A percentile compares a stretch with the other conserved stretches of the same genome.
Conservation (phyloP, 2,113 vertebrate genomes). For the Mugil cephalus region DNA sequence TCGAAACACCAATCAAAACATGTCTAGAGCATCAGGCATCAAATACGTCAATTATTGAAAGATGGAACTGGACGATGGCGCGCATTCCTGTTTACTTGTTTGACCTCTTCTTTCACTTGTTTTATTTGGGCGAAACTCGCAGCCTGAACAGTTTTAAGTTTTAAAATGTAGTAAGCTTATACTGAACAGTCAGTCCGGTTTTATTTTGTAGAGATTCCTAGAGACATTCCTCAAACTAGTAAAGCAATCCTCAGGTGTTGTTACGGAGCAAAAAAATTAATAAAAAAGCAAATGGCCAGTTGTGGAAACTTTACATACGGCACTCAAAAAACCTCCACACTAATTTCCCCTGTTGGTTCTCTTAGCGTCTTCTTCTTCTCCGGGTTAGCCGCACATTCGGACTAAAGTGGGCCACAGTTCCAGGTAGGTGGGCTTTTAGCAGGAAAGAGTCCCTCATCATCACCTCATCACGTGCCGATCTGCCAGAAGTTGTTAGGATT, state of each 20-base stretch:
- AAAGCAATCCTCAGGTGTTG: too few relatives aligned
- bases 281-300: too few relatives aligned
- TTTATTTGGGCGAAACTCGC: too few relatives aligned
- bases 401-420: slow-evolving; percentile 39
- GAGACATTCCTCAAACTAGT: too few relatives aligned
- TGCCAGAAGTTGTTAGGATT: slow-evolving; percentile 78
- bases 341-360: slow-evolving; percentile 30
- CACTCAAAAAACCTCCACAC: slow-evolving; percentile 7
- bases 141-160: too few relatives aligned
- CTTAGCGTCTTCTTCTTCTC: slow-evolving; percentile 17
- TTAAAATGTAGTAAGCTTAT: too few relatives aligned
- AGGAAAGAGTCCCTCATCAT: slow-evolving; percentile 64
- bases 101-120: background rate
- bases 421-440: slow-evolving; percentile 72
- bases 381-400: slow-evolving; percentile 8
- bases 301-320: slow-evolving; percentile 7
- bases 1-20: background rate
- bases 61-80: background rate
- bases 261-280: too few relatives aligned
- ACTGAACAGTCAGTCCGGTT: too few relatives aligned
- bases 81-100: background rate
- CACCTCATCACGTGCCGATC: slow-evolving; percentile 67
- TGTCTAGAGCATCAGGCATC: slow-evolving; percentile 4
- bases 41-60: slow-evolving; percentile 11
- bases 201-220: too few relatives aligned